Conservation (phyloP, 2,113 vertebrate species). For the Bostrychus sinensis region DNA sequence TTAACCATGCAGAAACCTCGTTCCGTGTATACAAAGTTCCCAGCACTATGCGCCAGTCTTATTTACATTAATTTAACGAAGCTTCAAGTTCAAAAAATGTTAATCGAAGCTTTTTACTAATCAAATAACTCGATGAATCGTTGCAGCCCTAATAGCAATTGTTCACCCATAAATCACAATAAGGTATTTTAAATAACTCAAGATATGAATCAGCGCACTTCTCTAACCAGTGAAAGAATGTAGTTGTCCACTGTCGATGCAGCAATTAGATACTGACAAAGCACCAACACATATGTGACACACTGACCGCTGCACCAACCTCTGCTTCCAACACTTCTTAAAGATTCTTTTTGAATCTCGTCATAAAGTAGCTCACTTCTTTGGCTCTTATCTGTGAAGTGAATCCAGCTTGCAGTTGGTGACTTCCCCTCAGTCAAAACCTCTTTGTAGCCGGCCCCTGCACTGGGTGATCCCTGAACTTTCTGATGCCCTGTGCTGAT, state of each 20-base stretch:
- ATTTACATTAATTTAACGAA: too few species aligned
- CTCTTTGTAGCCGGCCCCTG: slow-evolving; percentile 39
- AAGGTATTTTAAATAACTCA: slow-evolving; percentile 30
- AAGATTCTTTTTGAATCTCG: background rate
- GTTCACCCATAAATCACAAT: slow-evolving; percentile 19
- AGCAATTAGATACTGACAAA: slow-evolving; percentile 19
- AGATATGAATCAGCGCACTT: slow-evolving; percentile 49
- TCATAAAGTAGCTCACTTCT: slow-evolving; percentile 17
- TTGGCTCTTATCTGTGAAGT: slow-evolving; percentile 20
- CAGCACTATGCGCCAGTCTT: too few species aligned
- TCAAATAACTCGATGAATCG: too few species aligned
- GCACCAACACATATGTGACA: slow-evolving; percentile 41
- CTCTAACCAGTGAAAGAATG: slow-evolving; percentile 37
- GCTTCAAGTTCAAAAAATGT: too few species aligned
- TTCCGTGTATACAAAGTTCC: too few species aligned
- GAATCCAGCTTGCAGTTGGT: slow-evolving; percentile 18
- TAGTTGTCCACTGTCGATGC: slow-evolving; percentile 18
- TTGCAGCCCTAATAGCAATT: too few species aligned
- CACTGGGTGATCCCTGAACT: slow-evolving; percentile 51
- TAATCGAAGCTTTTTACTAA: too few species aligned
- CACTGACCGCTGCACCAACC: slow-evolving; percentile 45
- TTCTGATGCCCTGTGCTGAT: slow-evolving; percentile 14
- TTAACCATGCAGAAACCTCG: too few species aligned
- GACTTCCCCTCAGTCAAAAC: slow-evolving; percentile 45
- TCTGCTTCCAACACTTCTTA: slow-evolving; percentile 36